Evolutionary conservation across 2,888 invertebrate genomes (phyloP), one percentile per base, ranked within the genome.

Genomic region (Lysandra coridon): DNA sequence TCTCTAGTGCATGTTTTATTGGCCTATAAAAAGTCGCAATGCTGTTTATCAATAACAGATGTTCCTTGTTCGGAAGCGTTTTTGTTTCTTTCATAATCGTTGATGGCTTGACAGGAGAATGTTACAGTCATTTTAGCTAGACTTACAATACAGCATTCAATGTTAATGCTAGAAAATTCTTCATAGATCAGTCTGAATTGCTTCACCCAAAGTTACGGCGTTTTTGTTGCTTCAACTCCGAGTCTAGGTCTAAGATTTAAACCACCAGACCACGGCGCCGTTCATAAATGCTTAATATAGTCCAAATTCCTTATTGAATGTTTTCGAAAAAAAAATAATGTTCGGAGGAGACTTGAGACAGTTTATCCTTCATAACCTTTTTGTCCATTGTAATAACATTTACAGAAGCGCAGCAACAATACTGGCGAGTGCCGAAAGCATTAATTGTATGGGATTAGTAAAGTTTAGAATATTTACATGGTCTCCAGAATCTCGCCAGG

Each of bases 1-100:
- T 76, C 76, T 76, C 76, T 37, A 57, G 53, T 57, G 76, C 17
- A 76, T 76, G 76, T 76, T 76, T 76, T 76, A 76, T 76, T 53
- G 57, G 76, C 5, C 76, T 57, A 76, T 76, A 76, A 76, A 76
- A 76, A 49, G 49, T 76, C 57, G 53, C 76, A 53, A 76, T 76
- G 30, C 53, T 75, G 57, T 76, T 76, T 76, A 76, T 76, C 76
- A 76, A 76, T 57, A 76, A 53, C 76, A 76, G 57, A 76, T 57
- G 76, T 76, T 76, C 30, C 76, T 23, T 49, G 49, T 40, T 44
- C 10, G 23, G 74, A 17, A 40, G 40, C 73, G 23, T 23, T 76
- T 76, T 33, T 33, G 49, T 53, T 57, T 33, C 76, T 30, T 76
- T 76, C 49, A 33, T 57, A 33, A 17, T 64, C 30, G 30, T 64